Base-by-base conservation (phyloP, 2,797 vertebrate genomes). In the Momotus momota region DNA sequence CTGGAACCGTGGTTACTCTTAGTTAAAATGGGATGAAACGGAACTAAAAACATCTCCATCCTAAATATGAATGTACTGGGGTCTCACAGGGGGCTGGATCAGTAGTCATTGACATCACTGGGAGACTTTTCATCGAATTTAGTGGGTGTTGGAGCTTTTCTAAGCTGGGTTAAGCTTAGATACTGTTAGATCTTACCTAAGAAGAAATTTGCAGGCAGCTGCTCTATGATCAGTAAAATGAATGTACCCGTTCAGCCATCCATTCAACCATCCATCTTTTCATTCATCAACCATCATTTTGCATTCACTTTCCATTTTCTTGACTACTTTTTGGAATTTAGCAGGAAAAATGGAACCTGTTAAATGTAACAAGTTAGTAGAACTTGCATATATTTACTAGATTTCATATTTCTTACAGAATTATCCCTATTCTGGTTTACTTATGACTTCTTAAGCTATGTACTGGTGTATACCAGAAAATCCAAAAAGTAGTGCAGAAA, bases 401-500 rank as follows among this genome's bases (percentile, higher is more conserved):
- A 79, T 75, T 79, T 52, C 12, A 1, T 67, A 29, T 26, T 92
- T 78, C 60, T 66, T 65, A 40, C 46, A 38, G 52, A 70, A 22
- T 57, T 6, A 19, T 90, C 31, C 29, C 54, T 81, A 5, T 84
- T 48, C 73, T 78, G 52, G 7, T 62, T 88, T 88, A 71, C 31
- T 48, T 38, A n/a, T 31, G 52, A 48, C 35, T 35, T 82, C 35
- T 35, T 82, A 49, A 88, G 57, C 15, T 18, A 1, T 62, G 23
- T 21, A 26, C 57, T 86, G 61, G 21, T 73, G 19, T 45, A 38
- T 40, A 43, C 69, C 83, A 83, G 80, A 80, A 93, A 93, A 80
- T 94, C 94, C 95, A 92, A 94, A 94, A 96, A 94, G 93, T 94
- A 79, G 75, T 82, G 51, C 79, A 83, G 35, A 38, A 61, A 75